Evolutionary conservation across 1,140 invertebrate genomes (phyloP), one percentile per base, ranked within the genome.

Genomic region (Bombus huntii): DNA sequence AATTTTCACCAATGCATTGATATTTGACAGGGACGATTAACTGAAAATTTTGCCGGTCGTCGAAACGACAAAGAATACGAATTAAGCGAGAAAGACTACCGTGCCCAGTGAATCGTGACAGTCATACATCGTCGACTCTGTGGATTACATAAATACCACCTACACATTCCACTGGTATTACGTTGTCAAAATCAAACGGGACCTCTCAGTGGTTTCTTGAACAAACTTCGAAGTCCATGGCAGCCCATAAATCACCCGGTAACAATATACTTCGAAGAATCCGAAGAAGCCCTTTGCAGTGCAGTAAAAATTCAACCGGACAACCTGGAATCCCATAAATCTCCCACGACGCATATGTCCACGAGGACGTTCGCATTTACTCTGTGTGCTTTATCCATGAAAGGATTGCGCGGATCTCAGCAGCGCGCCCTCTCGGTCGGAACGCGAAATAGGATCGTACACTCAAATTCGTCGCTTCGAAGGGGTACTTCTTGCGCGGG

Each of bases 131-230:
- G 76, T 25, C 47, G 66, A 62, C n/a, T 39, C 22, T 44, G 15
- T 12, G 62, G 66, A 62, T 80, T 84, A 80, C 66, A 78, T 79
- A 79, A 84, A 79, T 70, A 47, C 76, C 47, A 31, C 66, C 53
- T 78, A 84, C 76, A 22, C 47, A 42, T 72, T 79, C 74, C 47
- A 44, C 76, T 42, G 25, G 76, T 34, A 70, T 84, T 79, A 84
- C 83, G 66, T 53, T 79, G 83, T 72, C 83, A 80, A 84, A 79
- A 62, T 80, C 53, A n/a, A 80, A 80, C 76, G 76, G 83, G 53
- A 70, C 53, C 42, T 62, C 72, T 79, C 39, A n/a, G 8, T 31
- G 47, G n/a, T 34, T 28, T 13, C 4, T 84, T 57, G 34, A 34
- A 84, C n/a, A 42, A 59, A 79, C 37, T 44, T 18, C 5, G 0